A percentile compares a stretch with the other conserved stretches of the same genome.
These are phyloP conservation scores for Pelusios castaneus DNA, from an alignment of 2,113 vertebrate species.

Conservation along the genomic window DNA sequence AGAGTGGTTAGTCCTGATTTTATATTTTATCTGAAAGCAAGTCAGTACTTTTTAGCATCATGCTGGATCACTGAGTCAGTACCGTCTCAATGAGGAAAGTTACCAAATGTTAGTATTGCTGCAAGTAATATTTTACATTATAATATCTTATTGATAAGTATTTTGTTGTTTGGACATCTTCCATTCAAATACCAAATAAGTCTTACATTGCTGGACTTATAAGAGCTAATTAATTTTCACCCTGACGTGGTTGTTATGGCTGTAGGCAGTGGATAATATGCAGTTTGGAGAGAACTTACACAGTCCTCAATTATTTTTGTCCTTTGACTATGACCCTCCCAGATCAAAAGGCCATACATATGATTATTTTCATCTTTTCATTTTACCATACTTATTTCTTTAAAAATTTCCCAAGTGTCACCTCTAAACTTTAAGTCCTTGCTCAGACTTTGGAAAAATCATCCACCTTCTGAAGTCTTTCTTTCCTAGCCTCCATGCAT, in stretches of 20 bases:
- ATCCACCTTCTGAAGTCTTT: background rate
- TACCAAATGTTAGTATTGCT: background rate
- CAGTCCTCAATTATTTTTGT: background rate
- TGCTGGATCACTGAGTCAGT: background rate
- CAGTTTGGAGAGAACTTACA: background rate
- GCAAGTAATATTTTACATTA: background rate
- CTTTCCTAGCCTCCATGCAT: background rate
- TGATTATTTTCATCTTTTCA: background rate
- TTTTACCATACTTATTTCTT: background rate
- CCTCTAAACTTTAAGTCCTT: background rate
- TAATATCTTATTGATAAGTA: background rate
- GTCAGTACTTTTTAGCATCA: no score
- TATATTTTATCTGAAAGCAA: background rate
- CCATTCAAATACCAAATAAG: background rate
- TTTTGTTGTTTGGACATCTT: background rate
- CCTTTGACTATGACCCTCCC: background rate
- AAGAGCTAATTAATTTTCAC: background rate
- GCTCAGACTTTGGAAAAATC: background rate
- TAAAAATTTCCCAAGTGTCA: background rate
- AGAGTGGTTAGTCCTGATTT: background rate
- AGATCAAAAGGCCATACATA: background rate
- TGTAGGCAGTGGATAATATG: background rate
- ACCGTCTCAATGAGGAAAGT: background rate
- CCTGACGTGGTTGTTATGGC: background rate
- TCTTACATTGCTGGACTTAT: background rate